Evolutionary conservation across 2,113 vertebrate species (phyloP).

Genomic region (Panurus biarmicus): DNA sequence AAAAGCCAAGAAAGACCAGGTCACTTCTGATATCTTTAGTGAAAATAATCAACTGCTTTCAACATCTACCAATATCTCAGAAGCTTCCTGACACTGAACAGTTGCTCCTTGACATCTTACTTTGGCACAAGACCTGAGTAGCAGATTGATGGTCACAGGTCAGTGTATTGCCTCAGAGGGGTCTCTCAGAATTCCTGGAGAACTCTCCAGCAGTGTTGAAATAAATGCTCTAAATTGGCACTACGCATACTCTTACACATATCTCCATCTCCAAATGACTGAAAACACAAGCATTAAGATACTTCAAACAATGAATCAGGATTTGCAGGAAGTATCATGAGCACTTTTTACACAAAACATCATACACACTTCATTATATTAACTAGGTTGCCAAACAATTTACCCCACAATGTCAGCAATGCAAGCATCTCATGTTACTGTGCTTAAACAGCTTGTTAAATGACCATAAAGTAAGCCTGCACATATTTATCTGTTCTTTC

Average conservation of each 20-base stretch:
- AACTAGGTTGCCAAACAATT: neutral
- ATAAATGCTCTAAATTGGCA: neutral
- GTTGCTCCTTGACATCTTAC: neutral
- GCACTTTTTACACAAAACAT: neutral
- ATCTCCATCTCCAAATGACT: neutral
- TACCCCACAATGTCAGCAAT: neutral
- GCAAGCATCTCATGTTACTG: neutral
- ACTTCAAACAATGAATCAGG: neutral
- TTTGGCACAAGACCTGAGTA: neutral
- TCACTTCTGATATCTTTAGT: neutral
- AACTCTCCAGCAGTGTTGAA: neutral
- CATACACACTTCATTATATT: neutral
- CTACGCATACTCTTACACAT: accelerated
- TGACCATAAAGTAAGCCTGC: neutral
- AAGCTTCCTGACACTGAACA: neutral
- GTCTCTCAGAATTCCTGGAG: neutral
- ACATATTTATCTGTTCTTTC: neutral
- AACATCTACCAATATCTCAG: neutral
- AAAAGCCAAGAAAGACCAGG: neutral
- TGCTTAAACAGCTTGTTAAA: neutral
- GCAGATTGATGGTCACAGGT: neutral
- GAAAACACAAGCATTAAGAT: neutral
- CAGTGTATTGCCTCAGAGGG: neutral
- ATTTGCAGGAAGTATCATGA: neutral
- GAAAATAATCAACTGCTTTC: neutral